Conservation (phyloP, 2,888 invertebrate species). For the Brachypalpus laphriformis region DNA sequence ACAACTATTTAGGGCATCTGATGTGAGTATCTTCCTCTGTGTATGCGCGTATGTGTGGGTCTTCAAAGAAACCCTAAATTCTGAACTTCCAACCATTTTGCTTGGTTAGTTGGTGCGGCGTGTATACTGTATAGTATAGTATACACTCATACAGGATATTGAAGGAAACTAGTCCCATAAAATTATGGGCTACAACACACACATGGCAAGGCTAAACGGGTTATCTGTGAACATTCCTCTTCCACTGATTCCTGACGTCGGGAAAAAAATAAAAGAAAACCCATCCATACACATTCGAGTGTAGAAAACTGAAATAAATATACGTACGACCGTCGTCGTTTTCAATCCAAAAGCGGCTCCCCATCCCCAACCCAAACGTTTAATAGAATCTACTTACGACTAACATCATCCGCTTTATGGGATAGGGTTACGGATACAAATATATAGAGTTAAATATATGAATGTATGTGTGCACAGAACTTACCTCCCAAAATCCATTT, state of each 20-base stretch:
- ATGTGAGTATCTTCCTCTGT: background rate
- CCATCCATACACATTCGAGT: background rate
- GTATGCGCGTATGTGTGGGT: background rate
- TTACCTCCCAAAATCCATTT: conserved; percentile 94
- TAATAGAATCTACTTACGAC: conserved; percentile 64
- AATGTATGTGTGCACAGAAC: conserved; percentile 51
- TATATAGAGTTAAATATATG: conserved; percentile 13
- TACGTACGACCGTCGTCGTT: background rate
- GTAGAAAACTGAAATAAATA: conserved; percentile 36
- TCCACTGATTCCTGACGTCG: conserved; percentile 32
- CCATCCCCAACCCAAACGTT: conserved; percentile 13
- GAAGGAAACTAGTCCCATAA: conserved; percentile 68
- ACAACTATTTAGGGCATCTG: background rate
- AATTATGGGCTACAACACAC: conserved; percentile 54
- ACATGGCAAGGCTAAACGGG: conserved; percentile 39
- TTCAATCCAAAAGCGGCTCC: conserved; percentile 11
- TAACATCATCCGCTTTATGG: conserved; percentile 47
- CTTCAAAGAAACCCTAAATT: conserved; percentile 60
- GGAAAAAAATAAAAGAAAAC: conserved; percentile 11
- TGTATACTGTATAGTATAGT: background rate
- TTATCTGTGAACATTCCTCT: conserved; percentile 43
- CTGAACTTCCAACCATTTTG: conserved; percentile 54
- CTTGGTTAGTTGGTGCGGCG: background rate
- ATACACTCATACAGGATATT: conserved; percentile 55
- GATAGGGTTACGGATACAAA: conserved; percentile 38